Conservation (phyloP, 2,113 vertebrate species). For the Elgaria multicarinata region DNA sequence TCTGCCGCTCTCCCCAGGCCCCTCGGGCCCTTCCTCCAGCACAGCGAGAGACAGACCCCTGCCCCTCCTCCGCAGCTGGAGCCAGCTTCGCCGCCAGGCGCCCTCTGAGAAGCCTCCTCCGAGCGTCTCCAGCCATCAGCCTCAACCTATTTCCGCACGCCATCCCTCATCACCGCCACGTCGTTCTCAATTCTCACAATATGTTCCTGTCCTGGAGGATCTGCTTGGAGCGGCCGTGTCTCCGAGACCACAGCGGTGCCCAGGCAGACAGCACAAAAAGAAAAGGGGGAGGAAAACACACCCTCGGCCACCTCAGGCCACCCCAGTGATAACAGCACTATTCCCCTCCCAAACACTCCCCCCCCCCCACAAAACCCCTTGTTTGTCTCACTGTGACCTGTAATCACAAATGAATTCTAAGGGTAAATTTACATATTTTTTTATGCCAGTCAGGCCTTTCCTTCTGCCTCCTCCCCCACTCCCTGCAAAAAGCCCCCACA, state of each 20-base stretch:
- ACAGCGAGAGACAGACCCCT: background rate
- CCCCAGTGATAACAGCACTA: too few relatives aligned
- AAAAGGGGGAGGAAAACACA: background rate
- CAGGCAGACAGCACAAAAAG: background rate
- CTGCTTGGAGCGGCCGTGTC: background rate
- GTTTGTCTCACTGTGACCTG: too few relatives aligned
- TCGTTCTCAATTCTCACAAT: background rate
- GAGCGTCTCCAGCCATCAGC: background rate
- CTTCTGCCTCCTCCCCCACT: background rate
- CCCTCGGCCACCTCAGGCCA: background rate
- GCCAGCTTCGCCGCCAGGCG: background rate
- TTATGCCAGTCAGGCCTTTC: background rate
- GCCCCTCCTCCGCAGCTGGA: background rate
- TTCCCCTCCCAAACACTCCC: too few relatives aligned
- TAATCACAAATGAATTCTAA: background rate
- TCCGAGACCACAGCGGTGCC: too few relatives aligned
- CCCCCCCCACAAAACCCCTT: too few relatives aligned
- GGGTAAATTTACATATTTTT: background rate
- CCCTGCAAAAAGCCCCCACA: background rate
- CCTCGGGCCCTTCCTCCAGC: background rate
- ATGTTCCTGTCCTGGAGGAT: background rate
- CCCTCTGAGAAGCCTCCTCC: background rate
- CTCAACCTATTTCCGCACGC: background rate
- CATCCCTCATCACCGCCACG: too few relatives aligned
- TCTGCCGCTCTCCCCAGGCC: background rate